Percentiles rank a stretch among this genome's conserved stretches.
Evolutionary conservation across 2,888 invertebrate genomes (phyloP).

Genomic region (Creontiades dilutus): DNA sequence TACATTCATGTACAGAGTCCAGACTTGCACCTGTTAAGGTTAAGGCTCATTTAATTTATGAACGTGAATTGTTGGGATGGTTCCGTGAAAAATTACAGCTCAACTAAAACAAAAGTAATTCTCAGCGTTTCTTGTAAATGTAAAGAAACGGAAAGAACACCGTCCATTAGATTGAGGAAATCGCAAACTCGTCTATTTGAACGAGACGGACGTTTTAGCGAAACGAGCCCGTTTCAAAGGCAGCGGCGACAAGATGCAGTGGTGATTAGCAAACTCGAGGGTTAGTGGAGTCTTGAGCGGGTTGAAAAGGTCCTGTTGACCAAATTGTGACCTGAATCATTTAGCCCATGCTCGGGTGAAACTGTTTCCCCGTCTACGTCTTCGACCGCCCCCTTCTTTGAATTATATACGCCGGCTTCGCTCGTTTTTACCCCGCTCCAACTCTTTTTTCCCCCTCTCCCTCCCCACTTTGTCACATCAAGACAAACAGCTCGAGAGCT

Average conservation of each 20-base stretch:
- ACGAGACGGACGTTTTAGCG: neutral
- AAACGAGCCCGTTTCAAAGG: neutral
- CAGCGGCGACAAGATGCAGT: neutral
- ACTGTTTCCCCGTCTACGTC: neutral
- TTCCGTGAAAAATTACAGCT: too few species aligned
- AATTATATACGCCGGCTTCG: constrained; percentile 50
- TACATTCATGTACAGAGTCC: too few species aligned
- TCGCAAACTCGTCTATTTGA: neutral
- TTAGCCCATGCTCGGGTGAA: constrained; percentile 37
- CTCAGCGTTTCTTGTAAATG: too few species aligned
- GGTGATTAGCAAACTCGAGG: constrained; percentile 28
- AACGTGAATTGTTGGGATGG: too few species aligned
- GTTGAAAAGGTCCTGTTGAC: constrained; percentile 35
- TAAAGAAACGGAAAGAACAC: neutral
- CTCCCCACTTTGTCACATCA: constrained; percentile 62
- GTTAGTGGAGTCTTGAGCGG: constrained; percentile 12
- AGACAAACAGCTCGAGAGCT: constrained; percentile 47
- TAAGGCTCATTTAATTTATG: too few species aligned
- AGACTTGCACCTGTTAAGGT: too few species aligned
- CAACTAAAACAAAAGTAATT: too few species aligned
- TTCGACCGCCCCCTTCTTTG: neutral
- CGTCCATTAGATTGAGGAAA: neutral
- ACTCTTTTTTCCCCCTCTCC: constrained; percentile 33
- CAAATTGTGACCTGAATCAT: constrained; percentile 66
- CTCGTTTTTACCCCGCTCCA: neutral